Evolutionary conservation across 1,140 invertebrate genomes (phyloP), one percentile per base, ranked within the genome.

Genomic region (Magallana gigas): DNA sequence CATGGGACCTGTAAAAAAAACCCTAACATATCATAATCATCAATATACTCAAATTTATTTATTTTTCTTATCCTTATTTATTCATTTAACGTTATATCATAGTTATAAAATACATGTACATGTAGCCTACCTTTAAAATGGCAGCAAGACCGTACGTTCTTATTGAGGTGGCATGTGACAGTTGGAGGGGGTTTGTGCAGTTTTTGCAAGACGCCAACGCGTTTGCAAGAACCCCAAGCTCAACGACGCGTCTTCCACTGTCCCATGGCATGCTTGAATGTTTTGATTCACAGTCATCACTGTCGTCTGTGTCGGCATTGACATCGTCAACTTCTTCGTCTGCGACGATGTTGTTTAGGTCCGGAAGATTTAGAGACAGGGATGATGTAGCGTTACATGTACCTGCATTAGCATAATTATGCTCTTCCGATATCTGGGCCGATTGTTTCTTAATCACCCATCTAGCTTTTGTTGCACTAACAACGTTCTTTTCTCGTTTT

Each of bases 141-240:
- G 85, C 85, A 8, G 85, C 29, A 23, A 80, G 16, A 56, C 68
- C 85, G 68, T 76, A 76, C 7, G n/a, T 85, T 48, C 36, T 85
- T 4, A 76, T 57, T 8, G 36, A 36, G 18, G 16, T 57, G 4
- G 85, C 56, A 57, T 85, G 85, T 12, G 16, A 57, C 1, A 85
- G 68, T 23, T 85, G 68, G 12, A 85, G 85, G 12, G 68, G 85
- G 9, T 23, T 57, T 7, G 29, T 48, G 68, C 85, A 85, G 29
- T 76, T 76, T 16, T 59, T 57, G 8, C 85, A 85, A 8, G 62
- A 36, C 12, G 68, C 57, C n/a, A 85, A 48, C 7, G 48, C 68
- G 29, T 85, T 64, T 18, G 85, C 85, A 9, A 80, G 57, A 36
- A 85, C 85, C 18, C 85, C 85, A 12, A 76, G 36, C 48, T 85